phyloP scores from a whole-genome alignment of 2,888 invertebrate species.

The Apoda limacodes region DNA sequence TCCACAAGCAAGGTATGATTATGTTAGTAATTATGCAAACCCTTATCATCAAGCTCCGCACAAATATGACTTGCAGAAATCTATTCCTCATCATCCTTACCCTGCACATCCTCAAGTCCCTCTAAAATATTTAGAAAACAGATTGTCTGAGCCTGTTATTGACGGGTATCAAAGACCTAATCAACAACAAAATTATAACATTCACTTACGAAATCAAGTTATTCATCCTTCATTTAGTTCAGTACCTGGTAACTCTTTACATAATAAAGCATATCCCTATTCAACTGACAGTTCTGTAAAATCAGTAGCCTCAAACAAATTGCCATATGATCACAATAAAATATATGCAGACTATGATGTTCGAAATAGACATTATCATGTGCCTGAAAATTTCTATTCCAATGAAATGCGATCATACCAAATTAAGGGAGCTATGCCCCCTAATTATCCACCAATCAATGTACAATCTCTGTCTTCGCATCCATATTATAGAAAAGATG shows the following conservation, averaged over 20 bases:
- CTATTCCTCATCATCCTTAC: conserved; percentile 41
- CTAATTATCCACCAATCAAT: conserved; percentile 40
- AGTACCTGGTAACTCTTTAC: conserved; percentile 38
- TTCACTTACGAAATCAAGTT: conserved; percentile 43
- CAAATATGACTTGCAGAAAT: conserved; percentile 52
- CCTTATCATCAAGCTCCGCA: conserved; percentile 41
- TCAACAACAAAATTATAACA: conserved; percentile 38
- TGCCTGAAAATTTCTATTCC: conserved; percentile 40
- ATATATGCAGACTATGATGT: conserved; percentile 46
- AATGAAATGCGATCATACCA: conserved; percentile 44
- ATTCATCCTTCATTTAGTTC: conserved; percentile 46
- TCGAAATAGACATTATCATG: conserved; percentile 36
- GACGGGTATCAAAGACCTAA: conserved; percentile 49
- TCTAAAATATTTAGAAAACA: conserved; percentile 48
- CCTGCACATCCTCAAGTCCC: conserved; percentile 41
- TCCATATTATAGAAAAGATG: conserved; percentile 48
- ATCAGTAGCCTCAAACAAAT: conserved; percentile 36
- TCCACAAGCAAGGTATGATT: conserved; percentile 58
- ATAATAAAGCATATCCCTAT: conserved; percentile 45
- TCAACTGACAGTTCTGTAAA: conserved; percentile 37
- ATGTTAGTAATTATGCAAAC: conserved; percentile 48
- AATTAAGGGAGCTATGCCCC: conserved; percentile 38
- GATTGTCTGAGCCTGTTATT: conserved; percentile 40
- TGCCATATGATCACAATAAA: conserved; percentile 44
- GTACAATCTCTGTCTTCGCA: conserved; percentile 39